Conservation (phyloP, 2,888 invertebrate genomes). For the Tetramorium bicarinatum region DNA sequence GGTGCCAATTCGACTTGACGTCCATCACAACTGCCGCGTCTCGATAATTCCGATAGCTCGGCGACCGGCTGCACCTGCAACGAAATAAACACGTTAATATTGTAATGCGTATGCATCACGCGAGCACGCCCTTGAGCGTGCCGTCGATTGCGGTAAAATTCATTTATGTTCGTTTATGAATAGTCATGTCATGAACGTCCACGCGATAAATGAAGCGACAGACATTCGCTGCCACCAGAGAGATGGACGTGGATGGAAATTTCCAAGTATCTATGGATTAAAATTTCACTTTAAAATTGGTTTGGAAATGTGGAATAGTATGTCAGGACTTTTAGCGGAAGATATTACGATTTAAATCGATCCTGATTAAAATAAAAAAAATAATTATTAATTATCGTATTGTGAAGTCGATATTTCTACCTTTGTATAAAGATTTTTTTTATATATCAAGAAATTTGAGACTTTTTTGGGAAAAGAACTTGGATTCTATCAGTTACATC, state of each 20-base stretch:
- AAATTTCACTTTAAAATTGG: not conserved
- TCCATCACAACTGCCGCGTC: conserved; percentile 91
- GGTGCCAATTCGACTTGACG: conserved; percentile 90
- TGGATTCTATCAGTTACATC: not conserved
- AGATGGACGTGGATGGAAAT: not conserved
- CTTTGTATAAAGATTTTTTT: not conserved
- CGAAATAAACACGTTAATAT: conserved; percentile 27
- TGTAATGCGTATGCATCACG: conserved; percentile 7
- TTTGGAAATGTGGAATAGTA: not conserved
- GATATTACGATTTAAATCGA: not conserved
- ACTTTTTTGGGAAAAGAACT: no score
- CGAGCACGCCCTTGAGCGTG: conserved; percentile 14
- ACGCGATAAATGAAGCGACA: not conserved
- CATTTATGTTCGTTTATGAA: conserved; percentile 31
- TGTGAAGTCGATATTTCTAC: not conserved
- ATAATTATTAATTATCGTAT: not conserved
- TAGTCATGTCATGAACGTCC: conserved; percentile 9
- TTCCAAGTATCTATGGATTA: not conserved
- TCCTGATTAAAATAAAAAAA: not conserved
- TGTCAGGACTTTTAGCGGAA: not conserved
- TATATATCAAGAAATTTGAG: not conserved
- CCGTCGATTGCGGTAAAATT: conserved; percentile 5
- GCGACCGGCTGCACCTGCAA: conserved; percentile 96
- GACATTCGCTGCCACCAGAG: not conserved
- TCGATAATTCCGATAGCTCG: conserved; percentile 95